Conservation (phyloP, 2,113 vertebrate species). For the Cygnus buccinator region DNA sequence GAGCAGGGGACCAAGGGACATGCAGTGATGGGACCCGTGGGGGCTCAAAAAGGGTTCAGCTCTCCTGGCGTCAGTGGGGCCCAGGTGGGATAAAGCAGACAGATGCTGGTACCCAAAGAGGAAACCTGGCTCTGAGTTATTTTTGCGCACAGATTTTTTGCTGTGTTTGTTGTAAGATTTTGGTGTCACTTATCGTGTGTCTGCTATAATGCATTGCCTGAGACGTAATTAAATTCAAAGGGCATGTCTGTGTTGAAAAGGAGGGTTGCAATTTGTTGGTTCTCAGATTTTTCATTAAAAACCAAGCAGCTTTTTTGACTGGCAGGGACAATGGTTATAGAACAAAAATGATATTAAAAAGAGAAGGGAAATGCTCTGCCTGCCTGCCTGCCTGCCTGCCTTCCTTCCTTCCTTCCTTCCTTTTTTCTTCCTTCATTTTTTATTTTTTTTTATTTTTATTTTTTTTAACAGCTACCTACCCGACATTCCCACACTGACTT, state of each 20-base stretch:
- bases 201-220: conserved; percentile 30
- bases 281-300: conserved; percentile 59
- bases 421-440: not conserved
- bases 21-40: fast-evolving
- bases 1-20: fast-evolving
- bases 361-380: not conserved
- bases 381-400: too few relatives aligned
- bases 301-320: conserved; percentile 11
- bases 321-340: conserved; percentile 18
- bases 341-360: conserved; percentile 26
- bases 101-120: not conserved
- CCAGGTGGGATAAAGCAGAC: not conserved
- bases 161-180: conserved; percentile 11
- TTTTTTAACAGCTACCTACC: conserved; percentile 10
- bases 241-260: conserved; percentile 36
- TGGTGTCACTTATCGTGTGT: conserved; percentile 28
- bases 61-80: not conserved
- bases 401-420: not conserved
- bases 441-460: not conserved
- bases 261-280: conserved; percentile 51
- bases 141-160: not conserved
- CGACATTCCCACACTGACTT: conserved; percentile 18
- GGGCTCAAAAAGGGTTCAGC: fast-evolving
- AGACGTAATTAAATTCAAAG: conserved; percentile 63
- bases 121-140: not conserved